These are phyloP conservation scores for Tetragnatha montana DNA, from an alignment of 2,888 invertebrate genomes.

Conservation along the genomic window DNA sequence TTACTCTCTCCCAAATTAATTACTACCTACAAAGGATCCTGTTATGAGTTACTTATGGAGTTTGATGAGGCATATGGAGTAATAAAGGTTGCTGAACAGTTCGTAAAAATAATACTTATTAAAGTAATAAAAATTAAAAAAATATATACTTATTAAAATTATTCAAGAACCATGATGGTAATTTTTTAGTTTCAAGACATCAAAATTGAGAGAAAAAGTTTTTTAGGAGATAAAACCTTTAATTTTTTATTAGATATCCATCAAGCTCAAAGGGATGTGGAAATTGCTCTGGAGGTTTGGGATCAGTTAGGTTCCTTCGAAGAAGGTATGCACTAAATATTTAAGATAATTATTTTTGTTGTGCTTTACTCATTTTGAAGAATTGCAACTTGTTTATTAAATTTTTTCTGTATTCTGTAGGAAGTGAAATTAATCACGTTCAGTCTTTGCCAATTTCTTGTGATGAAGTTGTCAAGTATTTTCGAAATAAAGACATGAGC, in stretches of 20 bases:
- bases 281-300: constrained; percentile 68
- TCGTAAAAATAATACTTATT: too few species aligned
- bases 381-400: not conserved
- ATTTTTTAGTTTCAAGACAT: too few species aligned
- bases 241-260: constrained; percentile 47
- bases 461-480: constrained; percentile 71
- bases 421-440: not conserved
- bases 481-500: constrained; percentile 69
- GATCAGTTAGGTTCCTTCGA: constrained; percentile 48
- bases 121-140: too few species aligned
- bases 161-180: too few species aligned
- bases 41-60: too few species aligned
- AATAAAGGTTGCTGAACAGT: too few species aligned
- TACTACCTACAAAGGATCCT: too few species aligned
- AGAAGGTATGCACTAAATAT: constrained; percentile 21
- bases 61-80: too few species aligned
- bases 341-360: not conserved
- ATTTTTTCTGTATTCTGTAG: constrained; percentile 28
- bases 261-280: constrained; percentile 67
- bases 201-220: too few species aligned
- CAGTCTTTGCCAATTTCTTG: constrained; percentile 48
- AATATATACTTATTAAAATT: too few species aligned
- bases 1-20: too few species aligned
- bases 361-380: not conserved
- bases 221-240: not conserved